These are phyloP conservation scores for Gadopsis bispinosus DNA, from an alignment of 2,797 vertebrate species.

Conservation along the genomic window DNA sequence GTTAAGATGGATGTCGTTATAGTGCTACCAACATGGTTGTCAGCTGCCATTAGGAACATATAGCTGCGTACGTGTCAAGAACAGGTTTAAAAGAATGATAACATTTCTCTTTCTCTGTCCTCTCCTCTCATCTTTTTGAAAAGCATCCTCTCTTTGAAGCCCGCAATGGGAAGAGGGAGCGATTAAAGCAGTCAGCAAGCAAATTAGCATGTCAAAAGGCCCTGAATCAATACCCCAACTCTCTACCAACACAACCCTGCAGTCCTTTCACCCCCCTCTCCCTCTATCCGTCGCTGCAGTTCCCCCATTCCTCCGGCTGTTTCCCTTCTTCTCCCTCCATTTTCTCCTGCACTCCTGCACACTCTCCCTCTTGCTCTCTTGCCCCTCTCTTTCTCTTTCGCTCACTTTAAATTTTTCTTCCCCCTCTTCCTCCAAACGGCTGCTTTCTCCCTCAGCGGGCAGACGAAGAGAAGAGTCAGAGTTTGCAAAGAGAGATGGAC, in stretches of 20 bases:
- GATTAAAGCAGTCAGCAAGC: constrained; percentile 86
- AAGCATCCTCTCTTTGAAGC: constrained; percentile 90
- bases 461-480: constrained; percentile 45
- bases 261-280: constrained; percentile 61
- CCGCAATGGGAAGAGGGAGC: constrained; percentile 80
- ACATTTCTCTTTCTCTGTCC: constrained; percentile 54
- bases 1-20: constrained; percentile 23
- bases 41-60: constrained; percentile 41
- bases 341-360: constrained; percentile 62
- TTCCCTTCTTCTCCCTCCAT: constrained; percentile 70
- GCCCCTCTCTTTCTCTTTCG: constrained; percentile 46
- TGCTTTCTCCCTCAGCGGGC: constrained; percentile 38
- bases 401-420: constrained; percentile 51
- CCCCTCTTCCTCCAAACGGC: neutral
- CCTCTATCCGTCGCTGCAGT: constrained; percentile 48
- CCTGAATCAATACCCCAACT: constrained; percentile 87
- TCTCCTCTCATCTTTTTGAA: constrained; percentile 79
- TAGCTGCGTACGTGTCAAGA: constrained; percentile 39
- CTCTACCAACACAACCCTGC: constrained; percentile 76
- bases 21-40: constrained; percentile 32
- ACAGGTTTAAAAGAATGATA: constrained; percentile 29
- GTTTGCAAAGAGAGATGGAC: constrained; percentile 72
- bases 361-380: constrained; percentile 66
- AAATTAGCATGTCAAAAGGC: constrained; percentile 91
- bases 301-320: constrained; percentile 68